These are phyloP conservation scores for Saguinus midas DNA, from an alignment of 2,113 vertebrate genomes.

Conservation along the genomic window DNA sequence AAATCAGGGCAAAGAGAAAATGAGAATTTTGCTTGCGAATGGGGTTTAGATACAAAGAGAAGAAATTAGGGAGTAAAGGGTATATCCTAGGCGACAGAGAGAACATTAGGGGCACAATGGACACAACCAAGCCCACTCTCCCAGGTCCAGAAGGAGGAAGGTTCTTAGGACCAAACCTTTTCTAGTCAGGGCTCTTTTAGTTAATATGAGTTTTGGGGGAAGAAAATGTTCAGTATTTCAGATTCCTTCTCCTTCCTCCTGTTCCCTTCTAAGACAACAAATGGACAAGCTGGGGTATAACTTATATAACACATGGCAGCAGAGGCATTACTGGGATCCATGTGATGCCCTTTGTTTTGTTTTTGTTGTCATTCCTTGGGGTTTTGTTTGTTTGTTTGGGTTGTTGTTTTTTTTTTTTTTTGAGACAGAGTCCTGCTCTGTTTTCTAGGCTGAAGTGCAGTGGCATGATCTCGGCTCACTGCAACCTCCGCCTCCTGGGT, in stretches of 20 bases:
- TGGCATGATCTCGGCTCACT: too few species aligned
- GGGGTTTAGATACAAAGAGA: neutral
- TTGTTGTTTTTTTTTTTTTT: too few species aligned
- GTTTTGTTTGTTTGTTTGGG: too few species aligned
- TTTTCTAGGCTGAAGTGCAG: too few species aligned
- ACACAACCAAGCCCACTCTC: neutral
- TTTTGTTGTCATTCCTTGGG: too few species aligned
- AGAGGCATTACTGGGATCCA: too few species aligned
- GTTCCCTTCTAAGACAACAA: neutral
- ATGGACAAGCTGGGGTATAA: too few species aligned
- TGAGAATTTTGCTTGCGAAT: conserved; percentile 21
- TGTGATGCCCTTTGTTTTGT: too few species aligned
- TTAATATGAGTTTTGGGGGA: neutral
- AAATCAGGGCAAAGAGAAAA: neutral
- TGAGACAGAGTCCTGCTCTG: too few species aligned
- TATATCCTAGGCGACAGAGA: neutral
- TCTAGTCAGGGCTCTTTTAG: neutral
- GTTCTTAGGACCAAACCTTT: neutral
- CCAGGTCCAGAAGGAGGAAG: neutral
- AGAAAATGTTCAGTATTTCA: neutral
- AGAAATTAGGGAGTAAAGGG: neutral
- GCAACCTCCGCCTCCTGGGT: too few species aligned
- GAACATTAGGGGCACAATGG: neutral
- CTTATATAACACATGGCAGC: too few species aligned
- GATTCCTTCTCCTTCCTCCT: neutral